Conservation (phyloP, 1,140 invertebrate genomes). For the Nomia melanderi region DNA sequence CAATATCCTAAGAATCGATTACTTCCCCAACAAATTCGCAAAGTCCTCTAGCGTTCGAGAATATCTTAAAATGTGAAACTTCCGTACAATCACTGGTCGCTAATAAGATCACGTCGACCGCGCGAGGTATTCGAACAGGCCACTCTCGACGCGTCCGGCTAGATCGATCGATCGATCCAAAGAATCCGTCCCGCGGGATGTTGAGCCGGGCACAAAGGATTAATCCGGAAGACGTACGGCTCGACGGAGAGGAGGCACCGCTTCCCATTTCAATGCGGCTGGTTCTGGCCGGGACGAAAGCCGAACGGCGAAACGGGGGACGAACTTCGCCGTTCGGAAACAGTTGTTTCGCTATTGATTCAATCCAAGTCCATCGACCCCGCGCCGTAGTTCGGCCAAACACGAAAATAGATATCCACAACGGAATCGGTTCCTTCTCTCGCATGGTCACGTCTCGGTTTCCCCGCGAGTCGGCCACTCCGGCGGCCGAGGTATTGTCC, state of each 20-base stretch:
- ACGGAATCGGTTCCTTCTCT: conserved; percentile 29
- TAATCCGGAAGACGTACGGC: not conserved
- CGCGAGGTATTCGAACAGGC: too few relatives aligned
- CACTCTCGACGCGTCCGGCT: too few relatives aligned
- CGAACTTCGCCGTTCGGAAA: conserved; percentile 13
- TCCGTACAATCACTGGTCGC: too few relatives aligned
- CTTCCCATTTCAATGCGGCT: conserved; percentile 2
- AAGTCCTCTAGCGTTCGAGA: too few relatives aligned
- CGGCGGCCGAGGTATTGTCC: conserved; percentile 32
- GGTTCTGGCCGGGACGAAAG: not conserved
- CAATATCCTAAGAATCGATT: too few relatives aligned
- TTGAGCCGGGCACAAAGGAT: not conserved
- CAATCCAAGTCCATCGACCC: conserved; percentile 29
- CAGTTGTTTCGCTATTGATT: conserved; percentile 47
- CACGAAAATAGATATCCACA: conserved; percentile 46
- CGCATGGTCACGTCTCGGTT: conserved; percentile 44
- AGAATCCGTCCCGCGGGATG: too few relatives aligned
- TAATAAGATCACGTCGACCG: too few relatives aligned
- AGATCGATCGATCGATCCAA: not conserved
- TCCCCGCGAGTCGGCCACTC: not conserved
- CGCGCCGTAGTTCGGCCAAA: conserved; percentile 24
- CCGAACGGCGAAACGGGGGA: not conserved
- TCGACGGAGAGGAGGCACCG: not conserved
- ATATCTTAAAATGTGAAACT: too few relatives aligned
- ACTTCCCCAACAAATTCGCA: too few relatives aligned